A percentile compares a stretch with the other conserved stretches of the same genome.
Evolutionary conservation across 1,140 invertebrate genomes (phyloP).

Genomic region (Pseudachorutes palmiensis): DNA sequence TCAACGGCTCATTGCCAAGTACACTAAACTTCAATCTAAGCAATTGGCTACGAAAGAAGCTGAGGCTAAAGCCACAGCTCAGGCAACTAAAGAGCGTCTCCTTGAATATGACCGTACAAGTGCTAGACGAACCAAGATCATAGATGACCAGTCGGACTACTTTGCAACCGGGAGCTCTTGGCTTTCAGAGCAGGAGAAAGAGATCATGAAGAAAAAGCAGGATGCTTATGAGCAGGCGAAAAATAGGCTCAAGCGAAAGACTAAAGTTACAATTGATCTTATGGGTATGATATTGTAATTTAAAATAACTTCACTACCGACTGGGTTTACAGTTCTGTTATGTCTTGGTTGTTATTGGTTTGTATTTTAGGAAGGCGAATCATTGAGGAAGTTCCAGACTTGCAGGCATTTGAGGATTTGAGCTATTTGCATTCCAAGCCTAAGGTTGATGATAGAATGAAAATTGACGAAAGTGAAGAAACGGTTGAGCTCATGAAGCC

Average conservation of each 20-base stretch:
- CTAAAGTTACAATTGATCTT: conserved; percentile 69
- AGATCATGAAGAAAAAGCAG: conserved; percentile 60
- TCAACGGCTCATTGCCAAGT: conserved; percentile 28
- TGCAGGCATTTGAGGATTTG: conserved; percentile 20
- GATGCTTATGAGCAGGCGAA: conserved; percentile 50
- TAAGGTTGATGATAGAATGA: conserved; percentile 13
- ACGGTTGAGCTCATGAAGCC: not conserved
- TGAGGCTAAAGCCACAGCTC: no score
- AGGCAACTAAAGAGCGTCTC: conserved; percentile 70
- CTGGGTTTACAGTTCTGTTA: not conserved
- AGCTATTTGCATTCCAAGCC: conserved; percentile 7
- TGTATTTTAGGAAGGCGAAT: conserved; percentile 43
- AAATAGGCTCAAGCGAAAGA: conserved; percentile 57
- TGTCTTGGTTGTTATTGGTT: not conserved
- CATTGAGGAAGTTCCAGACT: conserved; percentile 43
- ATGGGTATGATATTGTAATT: conserved; percentile 56
- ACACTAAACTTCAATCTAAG: conserved; percentile 24
- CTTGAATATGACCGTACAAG: conserved; percentile 81
- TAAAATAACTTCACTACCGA: no score
- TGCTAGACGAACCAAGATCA: conserved; percentile 75
- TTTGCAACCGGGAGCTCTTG: conserved; percentile 73
- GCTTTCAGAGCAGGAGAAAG: conserved; percentile 62
- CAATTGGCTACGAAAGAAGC: conserved; percentile 37
- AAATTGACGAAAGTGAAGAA: conserved; percentile 1
- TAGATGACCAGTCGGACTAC: conserved; percentile 92